Conservation (phyloP, 1,140 invertebrate species). For the Diorhabda elongata region DNA sequence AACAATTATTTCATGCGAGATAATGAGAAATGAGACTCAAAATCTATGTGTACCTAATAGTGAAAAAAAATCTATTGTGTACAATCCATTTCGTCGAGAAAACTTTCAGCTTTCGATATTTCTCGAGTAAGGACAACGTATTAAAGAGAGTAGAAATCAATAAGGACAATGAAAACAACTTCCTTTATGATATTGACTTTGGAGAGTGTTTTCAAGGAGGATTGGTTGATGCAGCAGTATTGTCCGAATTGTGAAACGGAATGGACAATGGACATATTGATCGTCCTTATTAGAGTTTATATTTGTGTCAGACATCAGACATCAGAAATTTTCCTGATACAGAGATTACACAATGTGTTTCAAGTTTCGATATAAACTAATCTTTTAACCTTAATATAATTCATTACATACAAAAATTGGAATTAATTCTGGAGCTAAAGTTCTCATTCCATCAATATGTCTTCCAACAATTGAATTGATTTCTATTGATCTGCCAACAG, state of each 20-base stretch:
- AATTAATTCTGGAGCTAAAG: no score
- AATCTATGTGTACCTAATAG: no score
- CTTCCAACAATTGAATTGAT: no score
- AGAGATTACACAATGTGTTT: no score
- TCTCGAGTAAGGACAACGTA: not conserved
- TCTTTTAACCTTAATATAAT: no score
- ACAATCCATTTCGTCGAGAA: slow-evolving; percentile 2
- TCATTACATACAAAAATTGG: no score
- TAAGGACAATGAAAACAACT: slow-evolving; percentile 2
- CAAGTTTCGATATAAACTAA: no score
- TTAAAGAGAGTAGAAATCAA: slow-evolving; percentile 1
- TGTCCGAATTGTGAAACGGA: slow-evolving; percentile 1
- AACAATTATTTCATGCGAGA: no score
- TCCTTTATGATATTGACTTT: not conserved
- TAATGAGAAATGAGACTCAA: no score
- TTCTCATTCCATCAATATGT: no score
- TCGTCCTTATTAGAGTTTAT: slow-evolving; percentile 1
- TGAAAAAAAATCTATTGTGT: not conserved
- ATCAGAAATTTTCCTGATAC: no score
- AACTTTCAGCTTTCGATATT: slow-evolving; percentile 2
- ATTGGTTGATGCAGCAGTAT: not conserved
- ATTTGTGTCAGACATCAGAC: not conserved
- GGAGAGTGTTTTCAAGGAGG: slow-evolving; percentile 1
- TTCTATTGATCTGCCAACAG: no score
- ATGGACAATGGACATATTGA: slow-evolving; percentile 2